These are phyloP conservation scores for Palythoa grandis DNA, from an alignment of 92 coral and sea anemone genomes.

Conservation along the genomic window DNA sequence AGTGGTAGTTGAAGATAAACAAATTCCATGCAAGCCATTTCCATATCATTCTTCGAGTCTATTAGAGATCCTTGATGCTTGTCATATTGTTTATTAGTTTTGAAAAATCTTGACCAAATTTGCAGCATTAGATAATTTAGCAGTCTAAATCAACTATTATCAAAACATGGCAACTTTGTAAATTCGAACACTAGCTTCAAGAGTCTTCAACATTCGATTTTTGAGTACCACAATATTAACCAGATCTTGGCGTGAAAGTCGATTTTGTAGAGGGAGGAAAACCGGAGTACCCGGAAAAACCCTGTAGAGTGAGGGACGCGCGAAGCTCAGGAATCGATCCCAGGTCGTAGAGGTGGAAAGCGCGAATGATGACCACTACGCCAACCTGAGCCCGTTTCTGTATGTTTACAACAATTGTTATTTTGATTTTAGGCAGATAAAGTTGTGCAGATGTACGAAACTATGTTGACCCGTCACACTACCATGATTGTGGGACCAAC, in stretches of 20 bases:
- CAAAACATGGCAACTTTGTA: too few relatives aligned
- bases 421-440: slow-evolving; percentile 78
- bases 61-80: too few relatives aligned
- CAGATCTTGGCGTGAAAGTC: not conserved
- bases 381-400: not conserved
- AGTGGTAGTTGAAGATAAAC: too few relatives aligned
- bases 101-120: not conserved
- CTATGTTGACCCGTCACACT: slow-evolving; percentile 99
- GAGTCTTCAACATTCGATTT: not conserved
- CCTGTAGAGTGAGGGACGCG: too few relatives aligned
- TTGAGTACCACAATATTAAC: too few relatives aligned
- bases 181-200: not conserved
- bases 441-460: slow-evolving; percentile 99
- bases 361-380: too few relatives aligned
- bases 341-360: not conserved
- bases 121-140: not conserved
- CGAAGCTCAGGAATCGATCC: not conserved
- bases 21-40: too few relatives aligned
- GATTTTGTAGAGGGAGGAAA: too few relatives aligned
- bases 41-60: too few relatives aligned
- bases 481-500: slow-evolving; percentile 99
- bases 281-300: too few relatives aligned
- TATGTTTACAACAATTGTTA: not conserved
- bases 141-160: not conserved
- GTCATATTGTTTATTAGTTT: not conserved